A percentile compares a stretch with the other conserved stretches of the same genome.
phyloP scores from a whole-genome alignment of 2,113 vertebrate species.

The Psammodynastes pulverulentus region DNA sequence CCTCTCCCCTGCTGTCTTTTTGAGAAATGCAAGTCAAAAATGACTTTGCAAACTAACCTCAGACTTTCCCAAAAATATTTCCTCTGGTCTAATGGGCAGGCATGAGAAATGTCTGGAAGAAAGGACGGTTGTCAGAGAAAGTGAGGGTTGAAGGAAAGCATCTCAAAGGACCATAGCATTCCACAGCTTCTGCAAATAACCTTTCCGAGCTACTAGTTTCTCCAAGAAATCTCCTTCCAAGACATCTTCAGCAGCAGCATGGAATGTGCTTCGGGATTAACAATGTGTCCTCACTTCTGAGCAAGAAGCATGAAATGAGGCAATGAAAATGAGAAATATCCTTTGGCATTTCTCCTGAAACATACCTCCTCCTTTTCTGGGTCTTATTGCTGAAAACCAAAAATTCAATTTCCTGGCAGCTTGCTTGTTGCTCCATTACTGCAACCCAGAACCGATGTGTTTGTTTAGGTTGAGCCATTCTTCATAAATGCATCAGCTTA shows the following conservation, averaged over 20 bases:
- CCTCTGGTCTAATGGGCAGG: conserved; percentile 33
- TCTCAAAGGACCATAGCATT: neutral
- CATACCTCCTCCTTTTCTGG: neutral
- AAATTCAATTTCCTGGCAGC: neutral
- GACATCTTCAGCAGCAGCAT: neutral
- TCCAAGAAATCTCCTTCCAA: conserved; percentile 12
- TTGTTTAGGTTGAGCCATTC: neutral
- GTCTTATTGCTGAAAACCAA: neutral
- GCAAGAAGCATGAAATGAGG: conserved; percentile 17
- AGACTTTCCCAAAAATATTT: conserved; percentile 45
- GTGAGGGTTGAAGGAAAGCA: neutral
- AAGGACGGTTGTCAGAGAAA: conserved; percentile 31
- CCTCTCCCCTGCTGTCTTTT: conserved; percentile 17
- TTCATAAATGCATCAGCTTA: neutral
- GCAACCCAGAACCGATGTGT: neutral
- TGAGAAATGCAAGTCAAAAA: neutral
- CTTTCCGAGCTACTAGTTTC: neutral
- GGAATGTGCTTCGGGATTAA: conserved; percentile 15
- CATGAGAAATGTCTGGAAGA: conserved; percentile 27
- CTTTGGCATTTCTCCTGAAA: neutral
- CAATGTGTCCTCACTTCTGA: neutral
- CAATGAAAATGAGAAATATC: conserved; percentile 16
- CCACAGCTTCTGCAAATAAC: conserved; percentile 4
- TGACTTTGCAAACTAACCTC: conserved; percentile 35
- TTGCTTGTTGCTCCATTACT: neutral